A percentile compares a stretch with the other conserved stretches of the same genome.
phyloP scores from a whole-genome alignment of 2,113 vertebrate species.

The Engraulis encrasicolus region DNA sequence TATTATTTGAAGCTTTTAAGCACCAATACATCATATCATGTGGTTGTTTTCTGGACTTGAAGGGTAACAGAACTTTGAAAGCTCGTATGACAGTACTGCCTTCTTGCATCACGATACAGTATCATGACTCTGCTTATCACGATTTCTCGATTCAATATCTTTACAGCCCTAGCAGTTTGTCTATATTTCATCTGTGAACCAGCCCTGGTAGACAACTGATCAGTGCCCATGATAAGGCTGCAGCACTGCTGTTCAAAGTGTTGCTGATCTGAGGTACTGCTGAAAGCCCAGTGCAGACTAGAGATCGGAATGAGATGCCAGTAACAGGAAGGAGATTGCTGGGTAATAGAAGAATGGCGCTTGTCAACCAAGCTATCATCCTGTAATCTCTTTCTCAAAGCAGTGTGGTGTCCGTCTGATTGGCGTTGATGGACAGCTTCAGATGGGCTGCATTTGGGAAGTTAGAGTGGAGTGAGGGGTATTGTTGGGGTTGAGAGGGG shows the following conservation, averaged over 20 bases:
- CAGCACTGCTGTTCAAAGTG: no score
- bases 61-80: no score
- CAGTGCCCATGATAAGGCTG: neutral
- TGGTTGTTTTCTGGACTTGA: no score
- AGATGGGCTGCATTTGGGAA: neutral
- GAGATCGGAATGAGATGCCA: no score
- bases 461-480: neutral
- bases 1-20: no score
- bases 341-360: neutral
- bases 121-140: no score
- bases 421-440: neutral
- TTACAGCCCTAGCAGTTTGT: neutral
- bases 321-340: neutral
- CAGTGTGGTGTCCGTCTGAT: neutral
- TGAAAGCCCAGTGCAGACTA: neutral
- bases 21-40: no score
- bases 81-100: no score
- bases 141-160: neutral
- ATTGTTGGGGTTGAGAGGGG: neutral
- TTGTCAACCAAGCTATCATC: neutral
- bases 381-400: no score
- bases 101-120: no score
- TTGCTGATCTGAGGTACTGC: no score
- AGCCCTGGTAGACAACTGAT: neutral
- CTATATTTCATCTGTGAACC: no score